Percentiles rank a stretch among this genome's conserved stretches.
Conservation (phyloP, 2,888 invertebrate genomes). For the Apodemia duryi region DNA sequence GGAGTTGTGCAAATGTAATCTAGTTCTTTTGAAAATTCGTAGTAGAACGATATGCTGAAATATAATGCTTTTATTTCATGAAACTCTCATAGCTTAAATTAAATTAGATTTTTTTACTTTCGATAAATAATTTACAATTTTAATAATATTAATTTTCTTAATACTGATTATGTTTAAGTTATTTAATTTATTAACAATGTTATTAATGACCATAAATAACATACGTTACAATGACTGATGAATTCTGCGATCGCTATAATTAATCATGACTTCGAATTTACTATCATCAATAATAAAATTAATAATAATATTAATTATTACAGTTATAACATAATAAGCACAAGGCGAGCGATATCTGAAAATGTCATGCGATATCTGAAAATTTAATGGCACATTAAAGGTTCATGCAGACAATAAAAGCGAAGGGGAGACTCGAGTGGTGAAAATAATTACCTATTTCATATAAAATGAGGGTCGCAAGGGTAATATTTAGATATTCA, state of each 20-base stretch:
- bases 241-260: background rate
- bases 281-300: slow-evolving; percentile 6
- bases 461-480: slow-evolving; percentile 38
- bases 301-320: slow-evolving; percentile 3
- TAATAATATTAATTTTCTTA: background rate
- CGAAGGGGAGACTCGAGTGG: slow-evolving; percentile 41
- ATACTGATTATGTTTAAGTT: background rate
- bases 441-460: slow-evolving; percentile 35
- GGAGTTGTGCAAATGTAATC: slow-evolving; percentile 98
- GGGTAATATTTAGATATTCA: slow-evolving; percentile 46
- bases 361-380: slow-evolving; percentile 30
- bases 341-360: slow-evolving; percentile 32
- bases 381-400: slow-evolving; percentile 34
- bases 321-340: slow-evolving; percentile 19
- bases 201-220: slow-evolving; percentile 7
- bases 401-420: slow-evolving; percentile 39
- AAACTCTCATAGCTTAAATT: background rate
- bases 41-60: slow-evolving; percentile 87
- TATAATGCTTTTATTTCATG: slow-evolving; percentile 21
- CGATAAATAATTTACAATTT: background rate
- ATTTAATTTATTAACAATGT: background rate
- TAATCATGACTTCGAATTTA: background rate
- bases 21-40: slow-evolving; percentile 91
- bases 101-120: background rate
- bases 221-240: slow-evolving; percentile 6